Conservation (phyloP, 1,140 invertebrate genomes). For the Augochlora pura region DNA sequence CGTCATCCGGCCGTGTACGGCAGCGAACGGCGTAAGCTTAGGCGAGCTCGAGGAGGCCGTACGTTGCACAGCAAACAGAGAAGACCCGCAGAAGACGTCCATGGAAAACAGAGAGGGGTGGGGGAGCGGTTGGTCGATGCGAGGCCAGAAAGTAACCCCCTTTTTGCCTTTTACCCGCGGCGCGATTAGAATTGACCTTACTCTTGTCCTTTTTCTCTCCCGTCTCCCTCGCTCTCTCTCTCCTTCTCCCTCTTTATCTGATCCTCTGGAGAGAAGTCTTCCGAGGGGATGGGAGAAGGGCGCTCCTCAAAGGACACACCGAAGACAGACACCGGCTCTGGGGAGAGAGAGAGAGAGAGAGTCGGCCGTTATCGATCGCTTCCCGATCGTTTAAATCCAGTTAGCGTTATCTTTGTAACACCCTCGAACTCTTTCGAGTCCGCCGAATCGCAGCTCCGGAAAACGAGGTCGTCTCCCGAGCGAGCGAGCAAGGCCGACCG, state of each 20-base stretch:
- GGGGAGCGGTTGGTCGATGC: neutral
- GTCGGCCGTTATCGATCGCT: constrained; percentile 7
- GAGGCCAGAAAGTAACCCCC: constrained; percentile 9
- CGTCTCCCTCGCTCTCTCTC: neutral
- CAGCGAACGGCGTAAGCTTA: constrained; percentile 46
- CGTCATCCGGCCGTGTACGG: neutral
- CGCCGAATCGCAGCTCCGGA: neutral
- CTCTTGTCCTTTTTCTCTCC: too few relatives aligned
- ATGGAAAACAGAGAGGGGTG: neutral
- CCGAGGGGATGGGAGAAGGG: too few relatives aligned
- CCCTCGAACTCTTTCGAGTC: neutral
- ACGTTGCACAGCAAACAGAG: constrained; percentile 72
- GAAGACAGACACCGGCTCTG: neutral
- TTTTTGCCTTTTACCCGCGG: constrained; percentile 3
- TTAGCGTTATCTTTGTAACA: constrained; percentile 38
- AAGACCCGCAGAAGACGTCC: constrained; percentile 66
- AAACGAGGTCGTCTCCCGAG: constrained; percentile 13
- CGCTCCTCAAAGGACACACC: neutral
- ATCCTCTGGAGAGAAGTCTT: neutral
- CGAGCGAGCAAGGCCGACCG: neutral
- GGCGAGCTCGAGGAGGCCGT: constrained; percentile 63
- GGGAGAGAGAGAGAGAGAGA: neutral
- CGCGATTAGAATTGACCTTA: constrained; percentile 39
- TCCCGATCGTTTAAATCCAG: constrained; percentile 36
- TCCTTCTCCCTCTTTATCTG: neutral